phyloP scores from a whole-genome alignment of 64 coral and sea anemone species.

The Acropora yongei region DNA sequence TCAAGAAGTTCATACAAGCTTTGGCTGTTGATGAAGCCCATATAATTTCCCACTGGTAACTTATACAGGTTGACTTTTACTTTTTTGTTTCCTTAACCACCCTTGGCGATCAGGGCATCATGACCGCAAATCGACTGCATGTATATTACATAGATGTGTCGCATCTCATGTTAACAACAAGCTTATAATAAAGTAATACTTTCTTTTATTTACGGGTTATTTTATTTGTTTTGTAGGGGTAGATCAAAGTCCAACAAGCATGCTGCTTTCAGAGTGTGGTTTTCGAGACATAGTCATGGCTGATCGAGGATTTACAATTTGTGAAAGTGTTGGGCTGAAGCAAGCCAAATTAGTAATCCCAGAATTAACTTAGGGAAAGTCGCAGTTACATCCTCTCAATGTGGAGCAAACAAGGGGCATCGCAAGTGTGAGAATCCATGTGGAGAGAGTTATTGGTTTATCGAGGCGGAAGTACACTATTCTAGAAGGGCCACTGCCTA shows the following conservation, averaged over 20 bases:
- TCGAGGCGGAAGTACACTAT: neutral
- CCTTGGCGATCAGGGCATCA: no score
- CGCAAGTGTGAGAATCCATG: no score
- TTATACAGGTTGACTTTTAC: no score
- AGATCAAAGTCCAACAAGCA: slow-evolving; percentile 44
- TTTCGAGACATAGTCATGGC: neutral
- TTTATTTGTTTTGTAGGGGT: slow-evolving; percentile 25
- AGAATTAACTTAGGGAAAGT: neutral
- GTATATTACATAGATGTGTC: no score
- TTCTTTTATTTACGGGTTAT: no score
- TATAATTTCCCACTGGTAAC: no score
- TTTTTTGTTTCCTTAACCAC: no score
- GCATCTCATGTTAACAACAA: no score
- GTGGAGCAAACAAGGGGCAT: neutral
- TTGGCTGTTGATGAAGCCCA: no score
- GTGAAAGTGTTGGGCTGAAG: slow-evolving; percentile 1
- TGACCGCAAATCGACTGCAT: no score
- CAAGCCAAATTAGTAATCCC: neutral
- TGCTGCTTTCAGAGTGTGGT: slow-evolving; percentile 55
- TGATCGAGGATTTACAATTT: neutral
- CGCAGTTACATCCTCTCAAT: neutral
- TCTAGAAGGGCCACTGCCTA: neutral
- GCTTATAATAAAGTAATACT: no score
- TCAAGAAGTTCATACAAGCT: no score
- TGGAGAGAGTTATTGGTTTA: neutral